Base-by-base conservation (phyloP, 2,797 vertebrate genomes). In the Ptychadena robeensis region DNA sequence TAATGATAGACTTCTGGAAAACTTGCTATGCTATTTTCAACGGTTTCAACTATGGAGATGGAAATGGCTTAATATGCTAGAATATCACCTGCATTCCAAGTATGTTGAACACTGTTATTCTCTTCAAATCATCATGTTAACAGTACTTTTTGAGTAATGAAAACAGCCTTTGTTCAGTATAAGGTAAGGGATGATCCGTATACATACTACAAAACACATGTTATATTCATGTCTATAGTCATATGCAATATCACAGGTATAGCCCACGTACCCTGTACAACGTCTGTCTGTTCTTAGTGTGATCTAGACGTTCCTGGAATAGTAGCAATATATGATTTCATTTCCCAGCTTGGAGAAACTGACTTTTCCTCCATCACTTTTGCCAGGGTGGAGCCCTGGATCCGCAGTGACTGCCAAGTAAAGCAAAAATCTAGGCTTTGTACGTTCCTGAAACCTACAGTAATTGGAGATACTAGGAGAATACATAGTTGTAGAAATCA, bases 331-430 rank as follows among this genome's bases (percentile, higher is more conserved):
- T 57, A 32, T 83, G 75, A 83, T 76, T 31, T 83, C 10, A 83
- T 83, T 79, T 83, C 75, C 82, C 64, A 61, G 27, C 31, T 79
- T 37, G 74, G 66, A 37, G 18, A 25, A 68, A 67, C 53, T 69
- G 73, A 59, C 44, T 38, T 81, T 77, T 25, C 27, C 18, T 64
- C 72, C 53, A 27, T 83, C 40, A 83, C 35, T 40, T 68, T 59
- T 83, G 76, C 82, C 75, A 79, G 82, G 75, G 82, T 83, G 82
- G 35, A 69, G 75, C 32, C 40, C 1, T 22, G 25, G 14, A 79
- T 61, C 34, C 31, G 70, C 37, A 7, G 0, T 32, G 31, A 9
- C 10, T 34, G 81, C 81, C 81, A 82, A 82, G 28, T 37, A 76
- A 59, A 76, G 81, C 73, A 81, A 64, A 57, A 27, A 35, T 15